A percentile compares a stretch with the other conserved stretches of the same genome.
phyloP scores from a whole-genome alignment of 2,888 invertebrate species.

The Micoletzkya japonica region DNA sequence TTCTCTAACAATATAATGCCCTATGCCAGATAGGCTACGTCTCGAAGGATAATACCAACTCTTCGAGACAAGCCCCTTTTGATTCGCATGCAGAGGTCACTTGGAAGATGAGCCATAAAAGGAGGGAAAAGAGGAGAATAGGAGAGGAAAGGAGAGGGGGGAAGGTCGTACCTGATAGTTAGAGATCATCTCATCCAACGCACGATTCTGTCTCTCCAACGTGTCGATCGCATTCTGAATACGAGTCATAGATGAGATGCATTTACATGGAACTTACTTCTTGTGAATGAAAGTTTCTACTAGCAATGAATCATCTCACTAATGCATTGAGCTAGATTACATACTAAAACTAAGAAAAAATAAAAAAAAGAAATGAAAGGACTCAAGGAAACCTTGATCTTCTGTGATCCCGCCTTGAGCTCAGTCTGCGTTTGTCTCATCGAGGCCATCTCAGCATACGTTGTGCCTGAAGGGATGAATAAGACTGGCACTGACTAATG shows the following conservation, averaged over 20 bases:
- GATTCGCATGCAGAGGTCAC: not conserved
- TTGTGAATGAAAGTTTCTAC: too few relatives aligned
- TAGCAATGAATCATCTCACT: too few relatives aligned
- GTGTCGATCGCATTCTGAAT: conserved; percentile 46
- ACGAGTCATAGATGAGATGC: too few relatives aligned
- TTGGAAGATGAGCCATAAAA: not conserved
- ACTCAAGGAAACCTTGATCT: too few relatives aligned
- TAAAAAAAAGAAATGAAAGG: too few relatives aligned
- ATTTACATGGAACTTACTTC: too few relatives aligned
- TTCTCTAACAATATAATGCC: too few relatives aligned
- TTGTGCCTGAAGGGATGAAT: conserved; percentile 59
- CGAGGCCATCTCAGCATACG: conserved; percentile 81
- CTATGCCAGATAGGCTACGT: too few relatives aligned
- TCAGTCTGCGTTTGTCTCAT: conserved; percentile 84
- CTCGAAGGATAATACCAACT: not conserved
- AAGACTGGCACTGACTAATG: too few relatives aligned
- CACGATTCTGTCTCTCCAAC: conserved; percentile 49
- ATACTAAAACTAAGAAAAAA: not conserved
- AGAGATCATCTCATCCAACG: conserved; percentile 40
- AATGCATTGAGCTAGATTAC: too few relatives aligned
- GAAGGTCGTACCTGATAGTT: conserved; percentile 34
- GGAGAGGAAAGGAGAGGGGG: too few relatives aligned
- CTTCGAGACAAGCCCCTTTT: not conserved
- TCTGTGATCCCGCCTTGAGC: conserved; percentile 70
- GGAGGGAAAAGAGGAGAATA: not conserved